Evolutionary conservation across 2,113 vertebrate species (phyloP).

Genomic region (Thermophis baileyi): DNA sequence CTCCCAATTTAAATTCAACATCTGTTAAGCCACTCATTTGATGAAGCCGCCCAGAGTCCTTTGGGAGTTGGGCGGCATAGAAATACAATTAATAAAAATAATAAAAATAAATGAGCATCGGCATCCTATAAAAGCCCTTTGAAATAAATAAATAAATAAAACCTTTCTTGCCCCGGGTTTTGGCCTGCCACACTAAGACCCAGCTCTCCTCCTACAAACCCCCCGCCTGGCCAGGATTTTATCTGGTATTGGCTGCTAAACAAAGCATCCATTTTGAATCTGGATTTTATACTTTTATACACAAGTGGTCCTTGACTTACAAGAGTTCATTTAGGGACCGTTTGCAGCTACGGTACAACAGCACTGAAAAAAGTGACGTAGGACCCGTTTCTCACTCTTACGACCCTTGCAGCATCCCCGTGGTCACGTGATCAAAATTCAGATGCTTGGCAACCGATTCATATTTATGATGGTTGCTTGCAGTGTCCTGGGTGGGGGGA

Average conservation of each 20-base stretch:
- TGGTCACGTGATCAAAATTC: not conserved
- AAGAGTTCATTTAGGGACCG: not conserved
- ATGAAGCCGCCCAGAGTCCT: too few species aligned
- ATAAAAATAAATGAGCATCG: too few species aligned
- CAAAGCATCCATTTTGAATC: not conserved
- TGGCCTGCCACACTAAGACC: too few species aligned
- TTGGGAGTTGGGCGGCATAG: too few species aligned
- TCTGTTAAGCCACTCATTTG: not conserved
- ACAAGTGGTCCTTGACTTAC: not conserved
- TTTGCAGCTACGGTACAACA: not conserved
- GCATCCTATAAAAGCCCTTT: too few species aligned
- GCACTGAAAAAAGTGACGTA: not conserved
- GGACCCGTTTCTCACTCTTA: not conserved
- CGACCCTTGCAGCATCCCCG: too few species aligned
- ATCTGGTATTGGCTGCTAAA: not conserved
- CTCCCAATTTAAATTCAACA: not conserved
- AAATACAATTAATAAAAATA: too few species aligned
- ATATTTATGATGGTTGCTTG: not conserved
- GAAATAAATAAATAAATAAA: too few species aligned
- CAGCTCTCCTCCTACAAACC: too few species aligned
- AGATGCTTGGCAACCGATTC: not conserved
- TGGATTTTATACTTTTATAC: not conserved
- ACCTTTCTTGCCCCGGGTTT: too few species aligned
- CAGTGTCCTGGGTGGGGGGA: too few species aligned
- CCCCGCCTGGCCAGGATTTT: not conserved